Percentiles rank a stretch among this genome's conserved stretches.
Evolutionary conservation across 2,113 vertebrate genomes (phyloP).

Genomic region (Triplophysa rosa): DNA sequence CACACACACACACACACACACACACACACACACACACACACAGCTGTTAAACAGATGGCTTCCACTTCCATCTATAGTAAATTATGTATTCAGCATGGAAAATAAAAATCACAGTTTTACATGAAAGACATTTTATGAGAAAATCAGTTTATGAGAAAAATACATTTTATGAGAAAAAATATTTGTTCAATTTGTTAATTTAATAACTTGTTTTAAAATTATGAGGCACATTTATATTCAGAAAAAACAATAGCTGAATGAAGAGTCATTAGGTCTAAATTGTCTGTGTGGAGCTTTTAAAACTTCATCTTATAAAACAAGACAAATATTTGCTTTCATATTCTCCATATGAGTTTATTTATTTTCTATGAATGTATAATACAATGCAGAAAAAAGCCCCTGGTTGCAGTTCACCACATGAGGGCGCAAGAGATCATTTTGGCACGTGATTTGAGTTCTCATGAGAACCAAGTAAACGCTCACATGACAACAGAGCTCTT

Average conservation of each 20-base stretch:
- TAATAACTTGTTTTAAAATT: too few species aligned
- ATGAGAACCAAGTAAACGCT: conserved; percentile 7
- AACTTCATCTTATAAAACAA: too few species aligned
- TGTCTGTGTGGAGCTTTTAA: too few species aligned
- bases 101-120: too few species aligned
- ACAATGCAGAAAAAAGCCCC: neutral
- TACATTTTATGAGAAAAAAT: too few species aligned
- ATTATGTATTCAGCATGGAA: neutral
- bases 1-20: neutral
- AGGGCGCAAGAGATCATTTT: neutral
- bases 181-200: too few species aligned
- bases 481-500: conserved; percentile 24
- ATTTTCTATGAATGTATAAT: neutral
- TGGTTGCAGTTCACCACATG: conserved; percentile 9
- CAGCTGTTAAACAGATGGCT: conserved; percentile 27
- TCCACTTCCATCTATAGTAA: neutral
- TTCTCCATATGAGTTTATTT: too few species aligned
- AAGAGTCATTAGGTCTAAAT: too few species aligned
- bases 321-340: too few species aligned
- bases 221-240: neutral
- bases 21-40: neutral
- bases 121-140: too few species aligned
- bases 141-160: too few species aligned
- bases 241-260: neutral
- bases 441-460: conserved; percentile 23